These are phyloP conservation scores for Liodrosophila aerea DNA, from an alignment of 2,888 invertebrate genomes.

Conservation along the genomic window DNA sequence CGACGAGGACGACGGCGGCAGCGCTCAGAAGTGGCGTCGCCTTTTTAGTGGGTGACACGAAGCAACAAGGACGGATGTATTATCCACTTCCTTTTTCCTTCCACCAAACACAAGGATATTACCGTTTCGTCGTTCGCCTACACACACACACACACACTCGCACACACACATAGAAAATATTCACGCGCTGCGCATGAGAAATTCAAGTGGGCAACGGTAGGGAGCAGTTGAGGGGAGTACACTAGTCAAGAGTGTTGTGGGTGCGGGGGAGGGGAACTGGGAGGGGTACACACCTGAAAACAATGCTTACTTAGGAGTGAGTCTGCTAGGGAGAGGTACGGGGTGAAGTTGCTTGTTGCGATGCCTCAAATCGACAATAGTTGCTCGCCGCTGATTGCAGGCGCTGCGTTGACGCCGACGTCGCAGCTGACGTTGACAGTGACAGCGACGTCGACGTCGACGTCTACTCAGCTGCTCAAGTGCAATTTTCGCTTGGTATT, in stretches of 20 bases:
- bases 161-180: slow-evolving; percentile 22
- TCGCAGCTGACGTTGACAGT: slow-evolving; percentile 16
- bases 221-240: neutral
- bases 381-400: slow-evolving; percentile 57
- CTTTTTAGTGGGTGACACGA: slow-evolving; percentile 83
- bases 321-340: slow-evolving; percentile 40
- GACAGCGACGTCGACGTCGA: slow-evolving; percentile 7
- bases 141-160: slow-evolving; percentile 41
- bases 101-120: slow-evolving; percentile 83
- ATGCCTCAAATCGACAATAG: slow-evolving; percentile 62
- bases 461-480: slow-evolving; percentile 49
- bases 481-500: slow-evolving; percentile 46
- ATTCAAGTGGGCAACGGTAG: slow-evolving; percentile 24
- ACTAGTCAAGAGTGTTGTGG: no score
- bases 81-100: slow-evolving; percentile 84
- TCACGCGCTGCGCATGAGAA: slow-evolving; percentile 28
- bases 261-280: slow-evolving; percentile 2
- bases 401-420: slow-evolving; percentile 30
- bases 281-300: slow-evolving; percentile 54
- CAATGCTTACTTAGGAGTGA: slow-evolving; percentile 44
- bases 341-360: slow-evolving; percentile 45
- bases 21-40: slow-evolving; percentile 71
- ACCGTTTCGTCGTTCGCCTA: slow-evolving; percentile 82
- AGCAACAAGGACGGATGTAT: slow-evolving; percentile 84
- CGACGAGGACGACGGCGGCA: slow-evolving; percentile 23